These are phyloP conservation scores for Perizoma flavofasciatum DNA, from an alignment of 2,888 invertebrate species.

Conservation along the genomic window DNA sequence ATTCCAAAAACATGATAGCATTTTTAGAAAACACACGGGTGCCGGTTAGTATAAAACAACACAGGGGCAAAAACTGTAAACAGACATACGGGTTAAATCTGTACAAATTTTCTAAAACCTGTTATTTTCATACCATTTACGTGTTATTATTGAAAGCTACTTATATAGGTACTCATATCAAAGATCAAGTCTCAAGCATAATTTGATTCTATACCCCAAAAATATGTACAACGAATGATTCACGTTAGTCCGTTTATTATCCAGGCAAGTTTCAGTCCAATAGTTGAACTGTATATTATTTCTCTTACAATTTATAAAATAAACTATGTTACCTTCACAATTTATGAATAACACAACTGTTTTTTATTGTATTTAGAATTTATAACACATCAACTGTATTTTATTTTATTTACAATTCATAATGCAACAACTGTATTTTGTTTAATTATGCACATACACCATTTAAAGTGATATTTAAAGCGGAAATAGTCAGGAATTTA, in stretches of 20 bases:
- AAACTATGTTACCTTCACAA: too few species aligned
- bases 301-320: too few species aligned
- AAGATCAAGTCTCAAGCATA: conserved; percentile 6
- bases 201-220: background rate
- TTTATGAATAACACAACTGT: too few species aligned
- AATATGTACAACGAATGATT: background rate
- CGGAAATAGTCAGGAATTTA: too few species aligned
- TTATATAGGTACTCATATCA: conserved; percentile 1
- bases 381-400: too few species aligned
- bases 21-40: conserved; percentile 19
- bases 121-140: conserved; percentile 10
- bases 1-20: conserved; percentile 21
- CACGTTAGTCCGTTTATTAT: background rate
- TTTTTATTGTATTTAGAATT: too few species aligned
- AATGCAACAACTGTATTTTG: too few species aligned
- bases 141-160: conserved; percentile 8
- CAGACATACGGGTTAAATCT: conserved; percentile 19
- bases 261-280: too few species aligned
- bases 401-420: too few species aligned
- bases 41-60: conserved; percentile 24
- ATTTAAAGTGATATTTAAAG: too few species aligned
- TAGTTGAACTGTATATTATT: too few species aligned
- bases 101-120: conserved; percentile 4
- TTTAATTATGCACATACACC: too few species aligned
- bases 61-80: conserved; percentile 22